A percentile compares a stretch with the other conserved stretches of the same genome.
phyloP scores from a whole-genome alignment of 1,140 invertebrate species.

The Maniola jurtina region DNA sequence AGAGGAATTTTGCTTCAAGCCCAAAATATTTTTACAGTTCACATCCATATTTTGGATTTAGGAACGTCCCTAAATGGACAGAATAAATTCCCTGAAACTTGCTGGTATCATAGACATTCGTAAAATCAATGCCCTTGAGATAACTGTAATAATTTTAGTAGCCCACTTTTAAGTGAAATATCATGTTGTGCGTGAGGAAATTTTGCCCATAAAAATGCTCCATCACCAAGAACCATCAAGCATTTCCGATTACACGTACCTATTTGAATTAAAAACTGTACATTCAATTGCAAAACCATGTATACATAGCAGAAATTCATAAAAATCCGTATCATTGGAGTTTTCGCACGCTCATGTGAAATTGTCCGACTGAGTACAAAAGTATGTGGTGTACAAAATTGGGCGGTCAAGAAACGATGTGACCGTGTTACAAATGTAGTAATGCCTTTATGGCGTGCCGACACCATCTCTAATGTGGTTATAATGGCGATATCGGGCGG shows the following conservation, averaged over 20 bases:
- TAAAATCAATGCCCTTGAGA: neutral
- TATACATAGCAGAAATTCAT: constrained; percentile 20
- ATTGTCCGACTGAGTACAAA: constrained; percentile 45
- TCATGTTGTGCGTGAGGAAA: constrained; percentile 28
- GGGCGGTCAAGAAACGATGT: constrained; percentile 66
- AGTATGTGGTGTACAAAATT: constrained; percentile 67
- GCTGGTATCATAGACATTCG: neutral
- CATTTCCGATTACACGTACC: constrained; percentile 44
- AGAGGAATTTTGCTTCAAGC: too few relatives aligned
- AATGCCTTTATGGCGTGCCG: constrained; percentile 71
- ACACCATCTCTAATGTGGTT: constrained; percentile 70
- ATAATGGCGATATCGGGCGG: constrained; percentile 66
- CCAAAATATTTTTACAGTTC: too few relatives aligned
- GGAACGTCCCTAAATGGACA: too few relatives aligned
- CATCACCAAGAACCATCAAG: constrained; percentile 37
- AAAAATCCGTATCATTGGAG: constrained; percentile 22
- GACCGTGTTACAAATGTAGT: constrained; percentile 72
- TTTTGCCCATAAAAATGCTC: constrained; percentile 25
- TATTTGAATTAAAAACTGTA: constrained; percentile 65
- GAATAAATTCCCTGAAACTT: too few relatives aligned
- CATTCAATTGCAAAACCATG: constrained; percentile 45
- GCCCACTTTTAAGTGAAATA: constrained; percentile 9
- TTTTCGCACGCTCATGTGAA: constrained; percentile 66
- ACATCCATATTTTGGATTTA: too few relatives aligned
- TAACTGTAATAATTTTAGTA: constrained; percentile 5